phyloP scores from a whole-genome alignment of 2,797 vertebrate genomes.

The Alcedo atthis region DNA sequence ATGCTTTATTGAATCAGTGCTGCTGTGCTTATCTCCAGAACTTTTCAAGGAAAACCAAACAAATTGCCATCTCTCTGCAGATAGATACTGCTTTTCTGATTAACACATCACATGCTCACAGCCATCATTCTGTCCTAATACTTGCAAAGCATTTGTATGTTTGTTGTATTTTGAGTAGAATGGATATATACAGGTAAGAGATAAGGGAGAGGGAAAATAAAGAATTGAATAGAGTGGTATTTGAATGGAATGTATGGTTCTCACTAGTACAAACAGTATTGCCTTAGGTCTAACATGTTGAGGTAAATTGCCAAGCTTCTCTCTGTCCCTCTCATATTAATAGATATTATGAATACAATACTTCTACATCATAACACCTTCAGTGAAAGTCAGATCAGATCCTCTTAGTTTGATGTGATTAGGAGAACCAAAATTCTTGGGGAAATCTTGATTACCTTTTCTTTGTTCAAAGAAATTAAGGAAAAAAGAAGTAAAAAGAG shows the following conservation, averaged over 20 bases:
- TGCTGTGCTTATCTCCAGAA: neutral
- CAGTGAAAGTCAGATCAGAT: neutral
- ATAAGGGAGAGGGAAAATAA: neutral
- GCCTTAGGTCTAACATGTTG: neutral
- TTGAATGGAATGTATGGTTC: neutral
- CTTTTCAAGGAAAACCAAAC: neutral
- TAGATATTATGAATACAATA: neutral
- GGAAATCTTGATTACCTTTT: neutral
- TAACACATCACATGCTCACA: neutral
- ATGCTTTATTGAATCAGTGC: neutral
- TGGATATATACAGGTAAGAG: fast-evolving
- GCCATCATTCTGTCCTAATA: neutral
- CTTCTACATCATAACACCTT: neutral
- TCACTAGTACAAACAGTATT: neutral
- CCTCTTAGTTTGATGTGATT: neutral
- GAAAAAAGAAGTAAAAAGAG: neutral
- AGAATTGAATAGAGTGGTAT: neutral
- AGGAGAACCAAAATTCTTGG: neutral
- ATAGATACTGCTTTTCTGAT: neutral
- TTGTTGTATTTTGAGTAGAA: neutral
- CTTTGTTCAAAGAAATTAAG: neutral
- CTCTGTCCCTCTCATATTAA: neutral
- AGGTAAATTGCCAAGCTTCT: neutral
- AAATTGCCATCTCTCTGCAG: constrained; percentile 20
- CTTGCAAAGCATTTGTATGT: neutral